Evolutionary conservation across 2,888 invertebrate species (phyloP).

Genomic region (Oxyscelio sp.): DNA sequence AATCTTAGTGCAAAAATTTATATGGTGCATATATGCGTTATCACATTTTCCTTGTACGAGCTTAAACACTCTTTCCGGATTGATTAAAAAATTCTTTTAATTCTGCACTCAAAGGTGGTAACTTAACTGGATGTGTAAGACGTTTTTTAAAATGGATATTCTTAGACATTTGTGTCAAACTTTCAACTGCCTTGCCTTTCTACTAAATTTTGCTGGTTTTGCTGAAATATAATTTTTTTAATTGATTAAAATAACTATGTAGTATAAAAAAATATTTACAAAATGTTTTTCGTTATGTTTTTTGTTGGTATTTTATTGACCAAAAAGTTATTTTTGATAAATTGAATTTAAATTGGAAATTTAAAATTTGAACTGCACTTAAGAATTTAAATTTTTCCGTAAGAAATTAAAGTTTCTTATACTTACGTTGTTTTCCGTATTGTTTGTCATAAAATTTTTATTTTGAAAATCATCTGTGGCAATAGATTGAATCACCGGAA

Average conservation of each 20-base stretch:
- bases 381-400: no score
- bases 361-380: no score
- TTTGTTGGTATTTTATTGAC: no score
- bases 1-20: no score
- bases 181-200: slow-evolving; percentile 3
- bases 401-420: no score
- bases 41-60: no score
- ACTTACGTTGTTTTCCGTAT: slow-evolving; percentile 3
- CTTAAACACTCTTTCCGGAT: no score
- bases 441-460: not conserved
- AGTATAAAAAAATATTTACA: not conserved
- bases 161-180: not conserved
- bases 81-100: not conserved
- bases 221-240: slow-evolving; percentile 18
- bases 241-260: slow-evolving; percentile 12
- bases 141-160: slow-evolving; percentile 6
- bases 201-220: slow-evolving; percentile 9
- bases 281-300: no score
- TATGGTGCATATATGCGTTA: no score
- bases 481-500: not conserved
- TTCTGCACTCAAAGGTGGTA: not conserved
- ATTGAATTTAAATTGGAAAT: no score
- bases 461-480: not conserved
- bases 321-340: no score
- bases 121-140: not conserved